Conservation (phyloP, 2,888 invertebrate genomes). For the Polydesmus complanatus region DNA sequence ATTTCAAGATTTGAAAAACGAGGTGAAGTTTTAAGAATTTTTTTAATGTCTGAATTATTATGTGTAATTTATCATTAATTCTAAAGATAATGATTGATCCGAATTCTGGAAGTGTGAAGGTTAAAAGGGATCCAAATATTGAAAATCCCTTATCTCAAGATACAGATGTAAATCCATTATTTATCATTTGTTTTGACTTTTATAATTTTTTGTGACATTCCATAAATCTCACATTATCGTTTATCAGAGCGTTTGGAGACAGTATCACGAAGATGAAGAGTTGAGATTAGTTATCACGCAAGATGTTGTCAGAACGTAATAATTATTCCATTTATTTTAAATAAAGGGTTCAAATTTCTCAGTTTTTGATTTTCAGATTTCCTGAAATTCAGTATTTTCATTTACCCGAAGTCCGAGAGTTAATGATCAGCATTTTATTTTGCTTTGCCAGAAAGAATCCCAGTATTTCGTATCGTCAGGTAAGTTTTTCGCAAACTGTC, state of each 20-base stretch:
- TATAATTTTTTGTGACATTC: background rate
- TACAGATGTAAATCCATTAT: slow-evolving; percentile 15
- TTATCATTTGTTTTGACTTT: background rate
- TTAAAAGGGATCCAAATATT: slow-evolving; percentile 8
- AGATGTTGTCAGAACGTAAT: slow-evolving; percentile 59
- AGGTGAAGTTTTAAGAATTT: too few relatives aligned
- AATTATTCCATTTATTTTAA: slow-evolving; percentile 15
- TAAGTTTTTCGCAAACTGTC: slow-evolving; percentile 22
- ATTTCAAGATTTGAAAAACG: background rate
- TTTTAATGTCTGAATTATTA: background rate
- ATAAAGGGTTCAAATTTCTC: background rate
- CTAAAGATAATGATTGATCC: slow-evolving; percentile 22
- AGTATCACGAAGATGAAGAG: slow-evolving; percentile 67
- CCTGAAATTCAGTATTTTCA: slow-evolving; percentile 69
- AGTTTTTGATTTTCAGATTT: slow-evolving; percentile 43
- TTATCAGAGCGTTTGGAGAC: slow-evolving; percentile 63
- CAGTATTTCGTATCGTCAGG: slow-evolving; percentile 57
- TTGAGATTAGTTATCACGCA: slow-evolving; percentile 58
- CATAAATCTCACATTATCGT: too few relatives aligned
- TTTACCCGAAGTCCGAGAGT: slow-evolving; percentile 48
- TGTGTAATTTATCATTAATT: background rate
- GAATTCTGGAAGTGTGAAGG: slow-evolving; percentile 9
- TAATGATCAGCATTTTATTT: slow-evolving; percentile 51
- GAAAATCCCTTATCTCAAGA: slow-evolving; percentile 19
- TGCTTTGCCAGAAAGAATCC: slow-evolving; percentile 48